Evolutionary conservation across 2,888 invertebrate genomes (phyloP), one percentile per base, ranked within the genome.

Genomic region (Melieria crassipennis): DNA sequence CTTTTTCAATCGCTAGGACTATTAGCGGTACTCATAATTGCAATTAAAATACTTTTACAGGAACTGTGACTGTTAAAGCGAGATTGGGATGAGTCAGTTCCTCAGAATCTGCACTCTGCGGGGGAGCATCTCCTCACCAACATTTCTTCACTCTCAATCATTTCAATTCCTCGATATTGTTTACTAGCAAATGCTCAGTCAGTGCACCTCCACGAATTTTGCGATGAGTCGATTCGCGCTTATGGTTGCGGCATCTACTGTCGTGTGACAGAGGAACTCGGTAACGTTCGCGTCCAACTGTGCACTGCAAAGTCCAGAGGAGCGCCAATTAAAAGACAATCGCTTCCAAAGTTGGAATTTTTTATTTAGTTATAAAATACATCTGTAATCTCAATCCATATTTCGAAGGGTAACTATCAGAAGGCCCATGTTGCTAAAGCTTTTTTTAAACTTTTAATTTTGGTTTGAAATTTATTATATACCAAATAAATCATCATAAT

Each of bases 301-400:
- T 50, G 63, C 4, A 73, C 69, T 9, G 70, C 72, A 13, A 70
- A 70, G 45, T 69, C 69, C 2, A 50, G 74, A 67, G 69, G 72
- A 10, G 63, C 71, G 10, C 70, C 70, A 10, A 71, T 63, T n/a
- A 73, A 73, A 48, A 72, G 58, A 65, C 65, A 71, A 71, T 69
- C 73, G 3, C 60, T 75, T n/a, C 75, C 73, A 5, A 69, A 73
- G 58, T 69, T 73, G n/a, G 71, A 75, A 58, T 47, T 74, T 13
- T 69, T 16, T 16, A 16, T 30, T 30, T 30, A 30, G 30, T 30
- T 30, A 30, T 3, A 30, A 30, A 30, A 30, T 30, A 30, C 30
- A 30, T 30, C 30, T 30, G 30, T 30, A 30, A 30, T 30, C 30
- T 30, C 30, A 30, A 30, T 30, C 30, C 30, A 30, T 30, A 3